A percentile compares a stretch with the other conserved stretches of the same genome.
Evolutionary conservation across 2,113 vertebrate genomes (phyloP).

Genomic region (Channa maculata): DNA sequence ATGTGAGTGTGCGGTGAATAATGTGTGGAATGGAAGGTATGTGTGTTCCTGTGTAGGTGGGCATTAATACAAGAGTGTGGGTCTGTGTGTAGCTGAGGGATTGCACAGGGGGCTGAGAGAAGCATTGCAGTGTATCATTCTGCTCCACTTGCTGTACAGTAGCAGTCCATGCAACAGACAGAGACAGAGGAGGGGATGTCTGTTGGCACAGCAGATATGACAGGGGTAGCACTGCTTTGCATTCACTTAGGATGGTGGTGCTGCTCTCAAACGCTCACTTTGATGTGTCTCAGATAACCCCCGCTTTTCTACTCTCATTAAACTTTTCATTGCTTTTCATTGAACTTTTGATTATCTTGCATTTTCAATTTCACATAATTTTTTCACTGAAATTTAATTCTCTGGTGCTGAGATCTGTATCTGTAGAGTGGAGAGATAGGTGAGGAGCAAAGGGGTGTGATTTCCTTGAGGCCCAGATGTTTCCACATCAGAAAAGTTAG

Average conservation of each 20-base stretch:
- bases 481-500: conserved; percentile 44
- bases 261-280: conserved; percentile 52
- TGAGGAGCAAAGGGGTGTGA: conserved; percentile 53
- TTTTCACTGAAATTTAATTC: conserved; percentile 69
- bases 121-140: conserved; percentile 81
- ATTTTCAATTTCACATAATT: conserved; percentile 68
- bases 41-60: conserved; percentile 8
- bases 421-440: conserved; percentile 47
- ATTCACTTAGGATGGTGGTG: conserved; percentile 28
- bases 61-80: conserved; percentile 25
- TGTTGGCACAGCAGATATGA: conserved; percentile 40
- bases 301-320: conserved; percentile 65
- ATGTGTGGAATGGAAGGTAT: background rate
- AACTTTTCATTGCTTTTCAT: conserved; percentile 67
- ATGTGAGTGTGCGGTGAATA: conserved; percentile 27
- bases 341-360: conserved; percentile 71
- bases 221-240: conserved; percentile 38
- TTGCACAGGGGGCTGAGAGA: conserved; percentile 52
- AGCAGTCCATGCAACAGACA: conserved; percentile 48
- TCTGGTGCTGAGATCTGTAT: conserved; percentile 49
- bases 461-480: conserved; percentile 68
- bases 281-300: conserved; percentile 69
- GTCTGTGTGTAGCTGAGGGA: conserved; percentile 20
- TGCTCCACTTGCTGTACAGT: conserved; percentile 81
- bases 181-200: conserved; percentile 40